These are phyloP conservation scores for Drosophila melanosoma DNA, from an alignment of 2,888 invertebrate genomes.

Conservation along the genomic window DNA sequence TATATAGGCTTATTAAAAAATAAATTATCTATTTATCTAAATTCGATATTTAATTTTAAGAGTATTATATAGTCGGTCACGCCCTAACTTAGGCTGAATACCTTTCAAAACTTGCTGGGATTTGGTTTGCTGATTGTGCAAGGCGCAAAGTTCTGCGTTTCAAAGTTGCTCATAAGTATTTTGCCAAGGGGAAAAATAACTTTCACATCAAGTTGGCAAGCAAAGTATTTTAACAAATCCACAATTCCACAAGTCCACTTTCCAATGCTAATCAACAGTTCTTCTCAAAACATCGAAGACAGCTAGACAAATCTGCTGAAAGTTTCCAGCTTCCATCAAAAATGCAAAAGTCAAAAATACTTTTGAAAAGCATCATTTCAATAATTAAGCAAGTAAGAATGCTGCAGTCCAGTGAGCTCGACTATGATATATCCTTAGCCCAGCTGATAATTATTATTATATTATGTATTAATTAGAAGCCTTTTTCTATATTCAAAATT, in stretches of 20 bases:
- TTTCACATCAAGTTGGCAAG: constrained; percentile 60
- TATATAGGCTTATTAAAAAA: background rate
- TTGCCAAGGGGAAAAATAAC: constrained; percentile 71
- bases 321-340: constrained; percentile 6
- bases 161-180: constrained; percentile 65
- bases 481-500: background rate
- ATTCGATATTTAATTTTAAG: background rate
- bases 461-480: background rate
- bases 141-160: constrained; percentile 68
- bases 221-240: constrained; percentile 36
- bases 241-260: constrained; percentile 24
- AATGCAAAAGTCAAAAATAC: constrained; percentile 13
- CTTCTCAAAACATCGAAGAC: constrained; percentile 5
- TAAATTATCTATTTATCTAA: background rate
- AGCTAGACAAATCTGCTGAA: constrained; percentile 33
- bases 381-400: constrained; percentile 10
- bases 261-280: constrained; percentile 57
- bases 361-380: constrained; percentile 23
- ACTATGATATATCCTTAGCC: background rate
- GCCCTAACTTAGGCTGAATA: constrained; percentile 1
- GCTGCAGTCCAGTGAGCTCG: no score
- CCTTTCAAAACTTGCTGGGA: constrained; percentile 53
- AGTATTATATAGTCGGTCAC: background rate
- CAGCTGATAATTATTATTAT: background rate
- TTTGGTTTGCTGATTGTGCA: constrained; percentile 58